phyloP scores from a whole-genome alignment of 1,140 invertebrate genomes.

The Saccostrea cuccullata region DNA sequence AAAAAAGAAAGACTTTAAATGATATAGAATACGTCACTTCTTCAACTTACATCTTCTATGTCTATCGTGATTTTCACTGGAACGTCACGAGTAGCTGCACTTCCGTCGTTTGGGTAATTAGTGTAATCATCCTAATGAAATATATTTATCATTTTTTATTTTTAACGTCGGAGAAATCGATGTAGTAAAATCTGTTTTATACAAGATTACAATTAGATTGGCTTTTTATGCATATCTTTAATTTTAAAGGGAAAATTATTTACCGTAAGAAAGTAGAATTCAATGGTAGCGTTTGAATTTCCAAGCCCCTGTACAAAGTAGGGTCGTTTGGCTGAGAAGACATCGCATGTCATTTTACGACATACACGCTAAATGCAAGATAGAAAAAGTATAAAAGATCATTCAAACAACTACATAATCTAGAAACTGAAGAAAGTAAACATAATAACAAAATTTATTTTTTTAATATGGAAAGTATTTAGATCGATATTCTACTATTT shows the following conservation, averaged over 20 bases:
- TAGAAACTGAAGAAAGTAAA: too few species aligned
- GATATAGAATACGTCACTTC: background rate
- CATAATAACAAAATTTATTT: too few species aligned
- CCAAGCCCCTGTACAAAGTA: conserved; percentile 50
- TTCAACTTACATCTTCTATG: conserved; percentile 41
- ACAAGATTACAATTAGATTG: background rate
- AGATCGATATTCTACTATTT: too few species aligned
- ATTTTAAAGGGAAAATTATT: conserved; percentile 37
- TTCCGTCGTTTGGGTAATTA: conserved; percentile 40
- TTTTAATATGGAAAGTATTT: too few species aligned
- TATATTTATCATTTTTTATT: background rate
- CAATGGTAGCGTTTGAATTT: conserved; percentile 50
- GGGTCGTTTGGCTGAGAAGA: conserved; percentile 53
- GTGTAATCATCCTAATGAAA: conserved; percentile 35
- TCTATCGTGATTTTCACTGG: conserved; percentile 42
- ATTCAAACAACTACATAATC: too few species aligned
- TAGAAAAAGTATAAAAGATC: too few species aligned
- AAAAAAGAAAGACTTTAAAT: too few species aligned
- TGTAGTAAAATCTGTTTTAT: background rate
- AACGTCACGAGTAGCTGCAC: background rate
- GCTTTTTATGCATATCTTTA: background rate
- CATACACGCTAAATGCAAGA: conserved; percentile 42
- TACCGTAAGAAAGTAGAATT: conserved; percentile 64
- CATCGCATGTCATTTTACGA: conserved; percentile 60
- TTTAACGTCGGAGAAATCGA: background rate